Percentiles rank a stretch among this genome's conserved stretches.
Conservation (phyloP, 1,140 invertebrate species). For the Galendromus occidentalis region DNA sequence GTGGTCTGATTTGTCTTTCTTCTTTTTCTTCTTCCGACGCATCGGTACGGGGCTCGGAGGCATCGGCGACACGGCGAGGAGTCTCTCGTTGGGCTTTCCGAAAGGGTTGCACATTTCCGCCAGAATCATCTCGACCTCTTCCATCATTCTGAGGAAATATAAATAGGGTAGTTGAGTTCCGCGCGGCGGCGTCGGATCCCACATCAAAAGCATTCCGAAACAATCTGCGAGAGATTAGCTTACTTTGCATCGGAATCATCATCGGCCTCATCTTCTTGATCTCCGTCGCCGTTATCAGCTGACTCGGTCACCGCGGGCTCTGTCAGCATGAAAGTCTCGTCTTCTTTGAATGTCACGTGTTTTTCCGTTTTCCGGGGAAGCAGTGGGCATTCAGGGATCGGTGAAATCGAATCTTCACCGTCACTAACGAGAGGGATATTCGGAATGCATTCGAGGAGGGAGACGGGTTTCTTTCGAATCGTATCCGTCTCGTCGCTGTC, state of each 20-base stretch:
- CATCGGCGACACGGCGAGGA: background rate
- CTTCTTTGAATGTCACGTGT: background rate
- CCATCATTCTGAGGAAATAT: background rate
- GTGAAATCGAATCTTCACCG: background rate
- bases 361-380: background rate
- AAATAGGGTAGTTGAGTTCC: background rate
- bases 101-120: background rate
- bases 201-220: no score
- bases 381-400: background rate
- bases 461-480: background rate
- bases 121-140: background rate
- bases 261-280: no score
- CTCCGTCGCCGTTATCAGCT: no score
- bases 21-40: background rate
- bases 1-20: background rate
- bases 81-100: background rate
- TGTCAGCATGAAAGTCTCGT: no score
- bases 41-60: background rate
- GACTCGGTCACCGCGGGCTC: no score
- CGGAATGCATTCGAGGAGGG: background rate
- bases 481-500: no score
- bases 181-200: no score
- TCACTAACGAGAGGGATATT: background rate
- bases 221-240: no score
- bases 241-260: no score